phyloP scores from a whole-genome alignment of 2,113 vertebrate species.

The Rutilus rutilus region DNA sequence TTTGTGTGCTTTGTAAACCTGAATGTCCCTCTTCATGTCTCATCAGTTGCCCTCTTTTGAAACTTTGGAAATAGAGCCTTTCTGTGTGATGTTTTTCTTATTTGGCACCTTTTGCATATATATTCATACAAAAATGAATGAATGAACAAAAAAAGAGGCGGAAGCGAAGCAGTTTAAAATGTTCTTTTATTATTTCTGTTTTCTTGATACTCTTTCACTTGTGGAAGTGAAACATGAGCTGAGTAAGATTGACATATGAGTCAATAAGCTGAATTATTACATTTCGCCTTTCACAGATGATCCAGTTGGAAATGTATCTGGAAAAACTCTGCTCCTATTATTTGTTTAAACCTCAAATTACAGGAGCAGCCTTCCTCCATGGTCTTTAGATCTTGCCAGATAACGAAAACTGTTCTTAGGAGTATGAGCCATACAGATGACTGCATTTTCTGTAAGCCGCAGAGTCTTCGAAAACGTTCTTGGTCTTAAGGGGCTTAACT shows the following conservation, averaged over 20 bases:
- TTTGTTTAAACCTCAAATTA: conserved; percentile 69
- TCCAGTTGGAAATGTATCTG: conserved; percentile 58
- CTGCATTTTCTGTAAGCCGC: conserved; percentile 14
- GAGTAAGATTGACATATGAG: conserved; percentile 27
- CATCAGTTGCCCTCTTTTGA: conserved; percentile 15
- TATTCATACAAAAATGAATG: neutral
- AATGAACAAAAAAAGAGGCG: neutral
- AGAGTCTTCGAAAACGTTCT: conserved; percentile 8
- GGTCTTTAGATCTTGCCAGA: conserved; percentile 29
- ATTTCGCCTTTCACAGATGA: conserved; percentile 4
- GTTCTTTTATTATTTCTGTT: neutral
- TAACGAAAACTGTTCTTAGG: neutral
- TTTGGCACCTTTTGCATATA: neutral
- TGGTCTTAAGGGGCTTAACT: conserved; percentile 79
- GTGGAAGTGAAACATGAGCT: neutral
- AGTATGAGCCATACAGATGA: conserved; percentile 15
- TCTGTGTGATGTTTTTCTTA: neutral
- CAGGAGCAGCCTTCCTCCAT: conserved; percentile 77
- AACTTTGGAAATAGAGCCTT: neutral
- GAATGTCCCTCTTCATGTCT: neutral
- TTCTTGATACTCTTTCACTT: neutral
- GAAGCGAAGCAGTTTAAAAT: neutral
- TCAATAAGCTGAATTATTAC: conserved; percentile 40
- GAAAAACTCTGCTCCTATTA: conserved; percentile 77
- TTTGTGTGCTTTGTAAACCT: conserved; percentile 26